phyloP scores from a whole-genome alignment of 2,888 invertebrate genomes.

The Nebria salina region DNA sequence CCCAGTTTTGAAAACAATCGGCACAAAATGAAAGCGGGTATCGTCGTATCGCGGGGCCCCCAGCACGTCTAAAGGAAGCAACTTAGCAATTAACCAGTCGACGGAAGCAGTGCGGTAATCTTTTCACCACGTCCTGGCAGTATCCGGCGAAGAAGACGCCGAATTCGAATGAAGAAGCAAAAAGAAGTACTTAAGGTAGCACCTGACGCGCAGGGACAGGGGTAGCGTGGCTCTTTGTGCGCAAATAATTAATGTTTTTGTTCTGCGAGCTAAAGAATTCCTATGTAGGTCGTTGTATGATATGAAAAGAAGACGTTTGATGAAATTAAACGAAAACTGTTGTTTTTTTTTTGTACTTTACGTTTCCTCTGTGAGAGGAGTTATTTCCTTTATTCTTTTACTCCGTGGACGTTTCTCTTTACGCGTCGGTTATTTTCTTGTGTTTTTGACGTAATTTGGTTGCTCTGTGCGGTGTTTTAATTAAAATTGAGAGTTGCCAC shows the following conservation, averaged over 20 bases:
- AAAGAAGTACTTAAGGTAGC: background rate
- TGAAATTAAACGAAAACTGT: conserved; percentile 43
- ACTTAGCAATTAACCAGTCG: conserved; percentile 56
- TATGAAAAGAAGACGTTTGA: conserved; percentile 40
- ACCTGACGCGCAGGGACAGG: background rate
- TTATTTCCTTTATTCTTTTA: background rate
- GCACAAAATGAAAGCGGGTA: too few relatives aligned
- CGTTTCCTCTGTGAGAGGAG: background rate
- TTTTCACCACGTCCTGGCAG: conserved; percentile 50
- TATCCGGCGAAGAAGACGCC: background rate
- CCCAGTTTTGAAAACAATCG: too few relatives aligned
- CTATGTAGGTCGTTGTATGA: conserved; percentile 40
- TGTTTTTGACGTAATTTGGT: conserved; percentile 45
- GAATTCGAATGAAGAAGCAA: background rate
- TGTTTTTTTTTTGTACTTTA: conserved; percentile 19
- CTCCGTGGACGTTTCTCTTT: conserved; percentile 9
- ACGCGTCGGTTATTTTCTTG: conserved; percentile 39
- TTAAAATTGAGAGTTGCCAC: conserved; percentile 25
- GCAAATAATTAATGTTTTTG: conserved; percentile 46
- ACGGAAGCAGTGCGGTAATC: conserved; percentile 55
- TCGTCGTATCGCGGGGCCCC: too few relatives aligned
- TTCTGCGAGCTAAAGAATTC: conserved; percentile 44
- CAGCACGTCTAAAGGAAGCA: background rate
- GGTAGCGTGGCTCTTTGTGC: conserved; percentile 33
- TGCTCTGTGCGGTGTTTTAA: conserved; percentile 38